Evolutionary conservation across 2,888 invertebrate genomes (phyloP).

Genomic region (Thera britannica): DNA sequence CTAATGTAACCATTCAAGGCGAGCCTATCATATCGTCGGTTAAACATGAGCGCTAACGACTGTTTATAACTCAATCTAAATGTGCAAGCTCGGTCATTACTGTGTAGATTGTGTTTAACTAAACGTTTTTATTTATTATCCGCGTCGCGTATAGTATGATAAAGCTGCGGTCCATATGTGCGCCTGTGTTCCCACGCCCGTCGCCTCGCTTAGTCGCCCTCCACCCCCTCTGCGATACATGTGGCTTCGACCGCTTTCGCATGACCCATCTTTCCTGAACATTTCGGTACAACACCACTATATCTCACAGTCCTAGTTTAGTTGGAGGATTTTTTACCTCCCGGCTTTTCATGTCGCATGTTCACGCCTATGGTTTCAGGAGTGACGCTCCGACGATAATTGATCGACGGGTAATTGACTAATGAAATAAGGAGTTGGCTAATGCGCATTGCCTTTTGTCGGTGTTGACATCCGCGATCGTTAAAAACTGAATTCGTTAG

Average conservation of each 20-base stretch:
- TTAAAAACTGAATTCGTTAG: slow-evolving; percentile 34
- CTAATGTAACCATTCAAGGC: slow-evolving; percentile 44
- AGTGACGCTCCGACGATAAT: slow-evolving; percentile 68
- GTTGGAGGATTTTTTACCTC: slow-evolving; percentile 69
- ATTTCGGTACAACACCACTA: slow-evolving; percentile 37
- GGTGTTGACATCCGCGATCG: slow-evolving; percentile 35
- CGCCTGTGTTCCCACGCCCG: slow-evolving; percentile 68
- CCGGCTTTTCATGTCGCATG: slow-evolving; percentile 70
- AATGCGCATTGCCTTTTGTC: slow-evolving; percentile 48
- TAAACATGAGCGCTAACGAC: slow-evolving; percentile 48
- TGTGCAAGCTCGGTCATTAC: slow-evolving; percentile 62
- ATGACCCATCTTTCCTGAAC: slow-evolving; percentile 54
- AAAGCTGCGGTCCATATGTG: slow-evolving; percentile 82
- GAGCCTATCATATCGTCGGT: slow-evolving; percentile 44
- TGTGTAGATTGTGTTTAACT: slow-evolving; percentile 68
- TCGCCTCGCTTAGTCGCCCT: slow-evolving; percentile 55
- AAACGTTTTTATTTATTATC: slow-evolving; percentile 75
- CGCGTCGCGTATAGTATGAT: slow-evolving; percentile 67
- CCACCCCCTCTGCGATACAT: slow-evolving; percentile 57
- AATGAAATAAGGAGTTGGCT: slow-evolving; percentile 63
- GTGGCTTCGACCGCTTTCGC: slow-evolving; percentile 66
- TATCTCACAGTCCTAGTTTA: slow-evolving; percentile 50
- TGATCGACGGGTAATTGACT: slow-evolving; percentile 78
- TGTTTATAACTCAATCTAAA: slow-evolving; percentile 62
- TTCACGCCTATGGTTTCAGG: slow-evolving; percentile 78